A percentile compares a stretch with the other conserved stretches of the same genome.
Conservation (phyloP, 2,888 invertebrate species). For the Calliphora vomitoria region DNA sequence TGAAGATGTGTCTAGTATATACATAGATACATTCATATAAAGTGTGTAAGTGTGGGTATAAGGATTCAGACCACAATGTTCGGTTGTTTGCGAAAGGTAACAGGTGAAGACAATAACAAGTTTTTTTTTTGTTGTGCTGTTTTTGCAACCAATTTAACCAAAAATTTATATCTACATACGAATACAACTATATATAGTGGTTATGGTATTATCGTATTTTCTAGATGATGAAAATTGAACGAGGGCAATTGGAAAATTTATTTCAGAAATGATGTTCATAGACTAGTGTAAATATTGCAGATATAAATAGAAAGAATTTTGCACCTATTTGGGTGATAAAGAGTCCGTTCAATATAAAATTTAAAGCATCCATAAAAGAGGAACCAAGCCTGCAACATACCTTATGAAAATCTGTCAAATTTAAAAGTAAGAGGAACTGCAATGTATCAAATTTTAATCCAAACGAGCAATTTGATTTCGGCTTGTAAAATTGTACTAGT, state of each 20-base stretch:
- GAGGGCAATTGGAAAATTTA: background rate
- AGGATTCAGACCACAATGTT: background rate
- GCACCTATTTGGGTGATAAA: too few relatives aligned
- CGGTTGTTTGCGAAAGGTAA: constrained; percentile 26
- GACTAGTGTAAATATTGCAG: too few relatives aligned
- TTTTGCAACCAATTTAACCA: constrained; percentile 40
- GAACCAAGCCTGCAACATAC: too few relatives aligned
- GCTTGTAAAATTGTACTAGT: too few relatives aligned
- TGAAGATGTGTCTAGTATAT: background rate
- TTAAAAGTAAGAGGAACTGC: too few relatives aligned
- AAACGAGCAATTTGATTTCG: too few relatives aligned
- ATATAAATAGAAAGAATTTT: too few relatives aligned
- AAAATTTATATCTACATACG: constrained; percentile 35
- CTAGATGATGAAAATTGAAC: background rate
- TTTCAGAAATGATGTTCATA: background rate
- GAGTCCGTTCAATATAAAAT: too few relatives aligned
- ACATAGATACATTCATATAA: background rate
- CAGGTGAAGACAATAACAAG: constrained; percentile 53
- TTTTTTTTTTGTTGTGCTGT: constrained; percentile 3
- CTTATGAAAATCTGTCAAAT: too few relatives aligned
- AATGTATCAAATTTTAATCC: too few relatives aligned
- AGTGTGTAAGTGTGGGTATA: background rate
- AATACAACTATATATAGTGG: background rate
- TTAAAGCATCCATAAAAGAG: too few relatives aligned
- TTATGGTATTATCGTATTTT: background rate